Percentiles rank a stretch among this genome's conserved stretches.
These are phyloP conservation scores for Vombatus ursinus DNA, from an alignment of 2,113 vertebrate species.

Conservation along the genomic window DNA sequence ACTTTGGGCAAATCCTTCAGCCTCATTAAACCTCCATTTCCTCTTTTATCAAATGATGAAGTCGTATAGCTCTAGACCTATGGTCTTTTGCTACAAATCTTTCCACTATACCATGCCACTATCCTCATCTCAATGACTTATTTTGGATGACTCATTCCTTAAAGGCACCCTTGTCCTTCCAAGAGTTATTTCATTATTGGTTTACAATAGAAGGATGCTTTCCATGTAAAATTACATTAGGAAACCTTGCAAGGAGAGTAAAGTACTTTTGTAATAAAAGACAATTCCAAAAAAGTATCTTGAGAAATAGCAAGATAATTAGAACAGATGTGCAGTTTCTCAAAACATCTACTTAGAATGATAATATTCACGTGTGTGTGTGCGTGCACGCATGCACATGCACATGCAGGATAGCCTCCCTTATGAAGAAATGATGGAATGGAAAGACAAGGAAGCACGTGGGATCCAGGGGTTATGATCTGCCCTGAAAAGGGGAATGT, in stretches of 20 bases:
- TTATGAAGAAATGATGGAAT: not conserved
- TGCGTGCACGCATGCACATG: not conserved
- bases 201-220: not conserved
- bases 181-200: not conserved
- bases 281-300: constrained; percentile 5
- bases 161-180: not conserved
- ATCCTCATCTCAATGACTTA: not conserved
- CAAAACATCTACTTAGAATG: not conserved
- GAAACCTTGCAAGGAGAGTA: not conserved
- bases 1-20: not conserved
- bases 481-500: not conserved
- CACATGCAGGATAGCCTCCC: too few species aligned
- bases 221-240: not conserved
- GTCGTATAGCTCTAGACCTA: not conserved
- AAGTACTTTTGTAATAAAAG: not conserved
- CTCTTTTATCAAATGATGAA: not conserved
- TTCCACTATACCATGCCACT: too few species aligned
- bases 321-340: constrained; percentile 29
- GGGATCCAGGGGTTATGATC: not conserved
- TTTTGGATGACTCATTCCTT: not conserved
- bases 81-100: not conserved
- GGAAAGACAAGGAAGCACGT: not conserved
- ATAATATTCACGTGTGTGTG: not conserved
- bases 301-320: not conserved
- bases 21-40: not conserved